Conservation (phyloP, 2,797 vertebrate species). For the Furcifer pardalis region DNA sequence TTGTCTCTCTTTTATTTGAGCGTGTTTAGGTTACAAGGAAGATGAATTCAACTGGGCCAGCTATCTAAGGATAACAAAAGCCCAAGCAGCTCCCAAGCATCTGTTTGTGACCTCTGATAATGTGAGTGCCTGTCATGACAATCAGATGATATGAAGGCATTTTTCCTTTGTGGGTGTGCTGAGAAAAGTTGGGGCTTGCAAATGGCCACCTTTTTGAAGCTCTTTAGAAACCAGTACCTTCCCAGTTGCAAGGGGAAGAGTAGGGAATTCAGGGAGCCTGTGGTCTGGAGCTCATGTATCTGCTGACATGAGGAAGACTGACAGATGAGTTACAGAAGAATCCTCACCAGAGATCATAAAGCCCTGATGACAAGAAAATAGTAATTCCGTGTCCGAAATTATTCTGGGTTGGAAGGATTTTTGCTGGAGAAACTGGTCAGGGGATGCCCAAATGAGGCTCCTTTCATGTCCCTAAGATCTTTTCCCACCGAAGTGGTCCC, state of each 20-base stretch:
- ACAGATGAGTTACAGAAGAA: too few species aligned
- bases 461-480: too few species aligned
- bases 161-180: not conserved
- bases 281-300: not conserved
- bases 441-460: too few species aligned
- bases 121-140: slow-evolving; percentile 77
- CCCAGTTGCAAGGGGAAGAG: not conserved
- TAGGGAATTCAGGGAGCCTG: too few species aligned
- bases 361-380: not conserved
- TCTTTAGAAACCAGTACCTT: not conserved
- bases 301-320: not conserved
- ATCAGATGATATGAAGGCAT: not conserved
- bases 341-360: not conserved
- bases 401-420: too few species aligned
- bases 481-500: too few species aligned
- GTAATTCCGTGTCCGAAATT: too few species aligned
- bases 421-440: too few species aligned
- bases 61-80: slow-evolving; percentile 93
- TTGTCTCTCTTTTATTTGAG: slow-evolving; percentile 59
- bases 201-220: not conserved
- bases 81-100: slow-evolving; percentile 92
- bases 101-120: slow-evolving; percentile 87
- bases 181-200: not conserved
- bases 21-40: slow-evolving; percentile 92
- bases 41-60: slow-evolving; percentile 97